These are phyloP conservation scores for Hiodon tergisus DNA, from an alignment of 2,113 vertebrate species.

Conservation along the genomic window DNA sequence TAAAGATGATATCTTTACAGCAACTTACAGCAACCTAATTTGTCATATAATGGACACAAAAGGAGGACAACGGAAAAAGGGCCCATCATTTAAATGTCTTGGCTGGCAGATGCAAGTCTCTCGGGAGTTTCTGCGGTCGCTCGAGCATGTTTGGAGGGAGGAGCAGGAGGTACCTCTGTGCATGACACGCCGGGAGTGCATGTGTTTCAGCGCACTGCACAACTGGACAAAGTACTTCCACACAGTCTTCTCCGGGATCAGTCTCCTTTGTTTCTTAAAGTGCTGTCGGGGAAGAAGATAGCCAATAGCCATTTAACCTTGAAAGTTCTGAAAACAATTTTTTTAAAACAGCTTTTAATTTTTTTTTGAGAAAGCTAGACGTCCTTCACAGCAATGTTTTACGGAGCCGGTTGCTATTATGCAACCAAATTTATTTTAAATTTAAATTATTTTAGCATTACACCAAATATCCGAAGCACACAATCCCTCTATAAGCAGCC, in stretches of 20 bases:
- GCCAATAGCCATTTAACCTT: conserved; percentile 4
- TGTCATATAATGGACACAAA: too few species aligned
- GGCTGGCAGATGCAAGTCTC: not conserved
- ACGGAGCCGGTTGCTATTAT: too few species aligned
- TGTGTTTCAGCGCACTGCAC: conserved; percentile 93
- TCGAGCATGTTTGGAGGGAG: not conserved
- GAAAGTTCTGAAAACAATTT: conserved; percentile 19
- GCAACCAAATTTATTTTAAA: not conserved
- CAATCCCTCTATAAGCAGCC: too few species aligned
- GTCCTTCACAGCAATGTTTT: too few species aligned
- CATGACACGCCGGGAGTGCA: conserved; percentile 98
- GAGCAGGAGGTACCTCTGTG: conserved; percentile 75
- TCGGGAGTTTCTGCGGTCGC: not conserved
- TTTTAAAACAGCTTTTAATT: not conserved
- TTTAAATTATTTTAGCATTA: too few species aligned
- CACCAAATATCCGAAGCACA: too few species aligned
- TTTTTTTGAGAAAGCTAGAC: too few species aligned
- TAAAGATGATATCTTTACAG: too few species aligned
- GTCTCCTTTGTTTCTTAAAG: conserved; percentile 95
- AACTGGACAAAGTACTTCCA: conserved; percentile 99
- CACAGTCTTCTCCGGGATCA: conserved; percentile 94
- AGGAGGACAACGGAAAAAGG: too few species aligned
- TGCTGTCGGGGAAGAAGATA: conserved; percentile 66
- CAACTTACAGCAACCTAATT: too few species aligned
- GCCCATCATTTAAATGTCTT: too few species aligned